Conservation (phyloP, 2,888 invertebrate species). For the Podotricha telesiphe region DNA sequence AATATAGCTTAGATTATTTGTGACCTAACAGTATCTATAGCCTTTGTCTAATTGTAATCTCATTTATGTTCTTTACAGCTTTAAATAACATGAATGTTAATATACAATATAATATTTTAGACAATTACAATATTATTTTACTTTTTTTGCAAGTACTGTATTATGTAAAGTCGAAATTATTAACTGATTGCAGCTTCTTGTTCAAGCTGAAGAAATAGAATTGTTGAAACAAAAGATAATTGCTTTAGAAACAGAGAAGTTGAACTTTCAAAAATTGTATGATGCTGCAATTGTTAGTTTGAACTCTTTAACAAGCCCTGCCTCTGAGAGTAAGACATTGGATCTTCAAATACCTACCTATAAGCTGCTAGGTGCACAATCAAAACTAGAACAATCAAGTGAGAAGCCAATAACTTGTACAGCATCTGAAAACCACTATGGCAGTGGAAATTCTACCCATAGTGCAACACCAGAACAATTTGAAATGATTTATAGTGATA, state of each 20-base stretch:
- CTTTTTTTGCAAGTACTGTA: too few species aligned
- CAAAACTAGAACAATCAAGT: slow-evolving; percentile 50
- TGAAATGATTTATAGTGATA: slow-evolving; percentile 85
- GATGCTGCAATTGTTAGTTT: slow-evolving; percentile 78
- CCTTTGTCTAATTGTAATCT: not conserved
- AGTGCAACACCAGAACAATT: slow-evolving; percentile 85
- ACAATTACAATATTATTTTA: not conserved
- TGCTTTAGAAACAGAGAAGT: slow-evolving; percentile 82
- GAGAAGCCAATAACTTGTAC: slow-evolving; percentile 70
- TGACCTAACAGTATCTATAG: not conserved
- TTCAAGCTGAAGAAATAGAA: slow-evolving; percentile 83
- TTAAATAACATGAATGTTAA: not conserved
- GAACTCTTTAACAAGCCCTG: slow-evolving; percentile 75
- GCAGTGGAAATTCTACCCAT: slow-evolving; percentile 78
- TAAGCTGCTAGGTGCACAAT: slow-evolving; percentile 55
- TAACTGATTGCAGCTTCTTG: slow-evolving; percentile 61
- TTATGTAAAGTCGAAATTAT: not conserved
- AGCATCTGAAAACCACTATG: slow-evolving; percentile 78
- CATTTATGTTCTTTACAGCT: not conserved
- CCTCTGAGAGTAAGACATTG: slow-evolving; percentile 65
- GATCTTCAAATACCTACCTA: slow-evolving; percentile 68
- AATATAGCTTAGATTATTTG: not conserved
- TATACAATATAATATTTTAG: not conserved
- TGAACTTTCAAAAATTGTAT: slow-evolving; percentile 82
- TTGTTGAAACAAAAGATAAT: slow-evolving; percentile 81